Evolutionary conservation across 2,888 invertebrate genomes (phyloP), one percentile per base, ranked within the genome.

Genomic region (Agrotis exclamationis): DNA sequence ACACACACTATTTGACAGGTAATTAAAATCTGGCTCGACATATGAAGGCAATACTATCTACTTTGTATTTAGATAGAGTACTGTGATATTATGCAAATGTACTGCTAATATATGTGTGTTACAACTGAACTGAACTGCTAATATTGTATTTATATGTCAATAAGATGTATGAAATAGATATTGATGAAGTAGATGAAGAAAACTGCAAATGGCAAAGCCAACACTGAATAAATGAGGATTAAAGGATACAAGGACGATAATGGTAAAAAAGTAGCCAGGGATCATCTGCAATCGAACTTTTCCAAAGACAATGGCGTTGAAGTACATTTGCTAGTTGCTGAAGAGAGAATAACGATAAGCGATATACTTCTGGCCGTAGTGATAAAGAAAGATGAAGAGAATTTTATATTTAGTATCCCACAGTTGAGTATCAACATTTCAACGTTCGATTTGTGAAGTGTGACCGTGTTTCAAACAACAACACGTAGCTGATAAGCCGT

Each of bases 21-120:
- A 80, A 85, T 86, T 85, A 79, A 85, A 82, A 74, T 79, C 71
- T 77, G 53, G 76, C 66, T 70, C 57, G 73, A 82, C 79, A 68
- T 70, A 51, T 76, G 84, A 87, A 87, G 86, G 28, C 14, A 58
- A 74, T 74, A 80, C 63, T 47, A 68, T 80, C 69, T 73, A 50
- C 39, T 75, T 66, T 20, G 18, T 63, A 74, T 67, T 77, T 33
- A 69, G 45, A 64, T 69, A 53, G 33, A 59, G 22, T 63, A 57
- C 11, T 59, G n/a, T 54, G 50, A 53, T 71, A 57, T 68, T 70
- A 79, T 65, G 64, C 75, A 71, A 80, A 75, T 78, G 2, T 33
- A 65, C 16, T 57, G 51, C 20, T 6, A 59, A 72, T 22, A 50
- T 39, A 16, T n/a, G 6, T 53, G 13, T 39, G n/a, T n/a, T n/a